Evolutionary conservation across 2,797 vertebrate species (phyloP).

Genomic region (Lates japonicus): DNA sequence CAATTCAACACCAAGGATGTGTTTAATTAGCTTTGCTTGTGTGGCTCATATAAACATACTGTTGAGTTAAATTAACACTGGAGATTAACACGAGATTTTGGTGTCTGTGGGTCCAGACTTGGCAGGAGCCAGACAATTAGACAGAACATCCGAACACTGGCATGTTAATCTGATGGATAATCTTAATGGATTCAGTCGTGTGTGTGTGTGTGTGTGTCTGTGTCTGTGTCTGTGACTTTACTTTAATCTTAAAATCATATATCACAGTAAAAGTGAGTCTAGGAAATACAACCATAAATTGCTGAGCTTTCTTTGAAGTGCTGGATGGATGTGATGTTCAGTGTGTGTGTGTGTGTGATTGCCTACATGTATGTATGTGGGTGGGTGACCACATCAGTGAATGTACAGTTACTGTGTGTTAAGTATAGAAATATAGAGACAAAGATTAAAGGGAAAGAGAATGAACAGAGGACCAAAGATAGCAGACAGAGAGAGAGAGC

Average conservation of each 20-base stretch:
- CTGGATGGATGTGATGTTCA: constrained; percentile 6
- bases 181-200: constrained; percentile 40
- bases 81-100: too few relatives aligned
- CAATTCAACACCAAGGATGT: background rate
- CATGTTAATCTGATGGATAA: constrained; percentile 41
- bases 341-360: background rate
- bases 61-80: constrained; percentile 9
- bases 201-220: constrained; percentile 3
- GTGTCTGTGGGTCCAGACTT: constrained; percentile 16
- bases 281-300: constrained; percentile 19
- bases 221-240: background rate
- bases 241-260: background rate
- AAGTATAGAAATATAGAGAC: background rate
- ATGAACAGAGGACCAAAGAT: background rate
- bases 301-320: constrained; percentile 26
- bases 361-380: background rate
- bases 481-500: background rate
- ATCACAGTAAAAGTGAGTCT: background rate
- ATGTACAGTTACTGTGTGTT: background rate
- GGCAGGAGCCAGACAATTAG: constrained; percentile 25
- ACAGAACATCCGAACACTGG: background rate
- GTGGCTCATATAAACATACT: constrained; percentile 1
- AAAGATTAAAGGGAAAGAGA: constrained; percentile 21
- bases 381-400: constrained; percentile 23
- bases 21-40: background rate